Evolutionary conservation across 2,113 vertebrate genomes (phyloP).

Genomic region (Carettochelys insculpta): DNA sequence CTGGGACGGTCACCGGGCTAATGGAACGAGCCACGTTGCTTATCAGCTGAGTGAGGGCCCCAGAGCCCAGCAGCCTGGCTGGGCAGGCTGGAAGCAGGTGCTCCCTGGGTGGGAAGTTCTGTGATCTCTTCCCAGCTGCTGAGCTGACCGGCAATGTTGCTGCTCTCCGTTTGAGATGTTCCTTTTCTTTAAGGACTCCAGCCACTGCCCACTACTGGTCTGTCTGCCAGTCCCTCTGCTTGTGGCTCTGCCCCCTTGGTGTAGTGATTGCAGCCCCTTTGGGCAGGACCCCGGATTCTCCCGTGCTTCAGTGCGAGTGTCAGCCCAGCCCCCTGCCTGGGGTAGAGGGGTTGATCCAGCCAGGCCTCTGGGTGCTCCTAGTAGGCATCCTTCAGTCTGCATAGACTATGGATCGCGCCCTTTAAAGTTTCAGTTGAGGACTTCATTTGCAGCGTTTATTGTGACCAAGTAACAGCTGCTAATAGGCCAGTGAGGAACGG

Average conservation of each 20-base stretch:
- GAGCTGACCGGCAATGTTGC: no score
- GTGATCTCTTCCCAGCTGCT: not conserved
- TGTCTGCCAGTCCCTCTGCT: not conserved
- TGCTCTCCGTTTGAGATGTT: not conserved
- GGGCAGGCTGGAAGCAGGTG: not conserved
- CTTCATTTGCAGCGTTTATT: no score
- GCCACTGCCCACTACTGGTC: no score
- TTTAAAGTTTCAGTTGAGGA: no score
- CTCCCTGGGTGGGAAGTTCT: not conserved
- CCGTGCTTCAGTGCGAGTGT: no score
- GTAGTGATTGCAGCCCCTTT: not conserved
- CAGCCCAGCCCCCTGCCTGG: rapidly evolving
- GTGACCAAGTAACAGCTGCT: not conserved
- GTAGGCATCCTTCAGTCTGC: no score
- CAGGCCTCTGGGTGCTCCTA: not conserved
- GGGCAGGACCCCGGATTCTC: not conserved
- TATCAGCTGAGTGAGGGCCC: no score
- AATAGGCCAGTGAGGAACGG: not conserved
- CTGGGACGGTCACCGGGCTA: not conserved
- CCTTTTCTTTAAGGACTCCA: not conserved
- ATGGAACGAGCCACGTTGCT: not conserved
- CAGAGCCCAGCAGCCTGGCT: no score
- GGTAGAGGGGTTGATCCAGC: not conserved
- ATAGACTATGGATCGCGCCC: no score
- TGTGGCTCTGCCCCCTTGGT: not conserved